A percentile compares a stretch with the other conserved stretches of the same genome.
phyloP scores from a whole-genome alignment of 2,797 vertebrate species.

The Halcyon smyrnensis region DNA sequence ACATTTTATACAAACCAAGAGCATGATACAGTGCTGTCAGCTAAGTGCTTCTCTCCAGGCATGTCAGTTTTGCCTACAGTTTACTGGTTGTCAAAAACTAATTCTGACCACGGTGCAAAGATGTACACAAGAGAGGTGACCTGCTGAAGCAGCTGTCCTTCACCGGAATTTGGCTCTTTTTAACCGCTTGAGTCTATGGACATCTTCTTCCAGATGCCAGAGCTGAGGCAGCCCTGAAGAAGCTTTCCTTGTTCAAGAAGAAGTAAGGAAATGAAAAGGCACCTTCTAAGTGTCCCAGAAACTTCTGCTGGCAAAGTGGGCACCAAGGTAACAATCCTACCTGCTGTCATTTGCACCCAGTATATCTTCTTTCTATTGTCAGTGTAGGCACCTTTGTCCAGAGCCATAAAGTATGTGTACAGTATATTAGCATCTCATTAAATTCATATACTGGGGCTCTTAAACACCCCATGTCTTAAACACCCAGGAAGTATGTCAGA shows the following conservation, averaged over 20 bases:
- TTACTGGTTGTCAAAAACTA: background rate
- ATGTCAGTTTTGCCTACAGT: background rate
- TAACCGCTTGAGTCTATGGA: background rate
- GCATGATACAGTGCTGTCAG: background rate
- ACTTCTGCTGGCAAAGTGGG: background rate
- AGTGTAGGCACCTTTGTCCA: background rate
- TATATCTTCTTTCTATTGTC: background rate
- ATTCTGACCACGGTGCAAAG: background rate
- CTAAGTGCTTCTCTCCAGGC: background rate
- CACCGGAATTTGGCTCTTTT: background rate
- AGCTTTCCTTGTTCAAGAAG: background rate
- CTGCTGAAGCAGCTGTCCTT: background rate
- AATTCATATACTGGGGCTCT: background rate
- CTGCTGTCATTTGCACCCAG: background rate
- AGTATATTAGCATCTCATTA: slow-evolving; percentile 22
- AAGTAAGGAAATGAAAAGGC: background rate
- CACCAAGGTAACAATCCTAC: background rate
- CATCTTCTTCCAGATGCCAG: background rate
- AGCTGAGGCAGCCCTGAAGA: background rate
- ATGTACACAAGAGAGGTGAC: fast-evolving
- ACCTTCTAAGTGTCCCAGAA: background rate
- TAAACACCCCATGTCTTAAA: slow-evolving; percentile 26
- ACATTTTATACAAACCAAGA: background rate
- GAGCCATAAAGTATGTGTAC: background rate
- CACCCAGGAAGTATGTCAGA: background rate